phyloP scores from a whole-genome alignment of 35 echinoderm and acorn worm species.

The Diadema setosum region DNA sequence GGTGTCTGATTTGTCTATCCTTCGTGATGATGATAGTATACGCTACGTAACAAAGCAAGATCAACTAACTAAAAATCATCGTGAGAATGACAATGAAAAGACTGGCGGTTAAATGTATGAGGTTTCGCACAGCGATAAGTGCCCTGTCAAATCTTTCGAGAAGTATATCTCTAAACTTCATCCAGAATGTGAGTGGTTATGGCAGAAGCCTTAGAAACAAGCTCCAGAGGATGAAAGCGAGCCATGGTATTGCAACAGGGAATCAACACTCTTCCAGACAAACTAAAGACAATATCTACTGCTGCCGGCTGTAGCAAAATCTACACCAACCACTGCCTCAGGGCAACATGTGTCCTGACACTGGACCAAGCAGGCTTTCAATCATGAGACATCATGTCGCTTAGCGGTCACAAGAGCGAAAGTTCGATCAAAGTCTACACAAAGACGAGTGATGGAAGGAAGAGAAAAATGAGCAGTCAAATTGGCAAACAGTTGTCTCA shows the following conservation, averaged over 20 bases:
- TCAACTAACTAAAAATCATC: background rate
- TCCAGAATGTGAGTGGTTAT: constrained; percentile 38
- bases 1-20: background rate
- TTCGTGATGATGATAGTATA: background rate
- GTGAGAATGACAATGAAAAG: background rate
- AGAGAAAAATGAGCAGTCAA: background rate
- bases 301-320: constrained; percentile 1
- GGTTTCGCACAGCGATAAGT: background rate
- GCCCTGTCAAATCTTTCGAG: constrained; percentile 14
- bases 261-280: background rate
- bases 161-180: constrained; percentile 7
- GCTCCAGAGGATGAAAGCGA: background rate
- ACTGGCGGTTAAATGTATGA: background rate
- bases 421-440: background rate
- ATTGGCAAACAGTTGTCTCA: background rate
- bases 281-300: constrained; percentile 37
- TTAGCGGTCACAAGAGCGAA: constrained; percentile 25
- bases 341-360: constrained; percentile 15
- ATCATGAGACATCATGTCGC: constrained; percentile 32
- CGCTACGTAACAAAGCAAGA: background rate
- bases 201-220: constrained; percentile 3
- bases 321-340: constrained; percentile 28
- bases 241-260: constrained; percentile 18
- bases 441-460: background rate
- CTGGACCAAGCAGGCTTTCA: constrained; percentile 38